These are phyloP conservation scores for Furnarius figulus DNA, from an alignment of 2,113 vertebrate genomes.

Conservation along the genomic window DNA sequence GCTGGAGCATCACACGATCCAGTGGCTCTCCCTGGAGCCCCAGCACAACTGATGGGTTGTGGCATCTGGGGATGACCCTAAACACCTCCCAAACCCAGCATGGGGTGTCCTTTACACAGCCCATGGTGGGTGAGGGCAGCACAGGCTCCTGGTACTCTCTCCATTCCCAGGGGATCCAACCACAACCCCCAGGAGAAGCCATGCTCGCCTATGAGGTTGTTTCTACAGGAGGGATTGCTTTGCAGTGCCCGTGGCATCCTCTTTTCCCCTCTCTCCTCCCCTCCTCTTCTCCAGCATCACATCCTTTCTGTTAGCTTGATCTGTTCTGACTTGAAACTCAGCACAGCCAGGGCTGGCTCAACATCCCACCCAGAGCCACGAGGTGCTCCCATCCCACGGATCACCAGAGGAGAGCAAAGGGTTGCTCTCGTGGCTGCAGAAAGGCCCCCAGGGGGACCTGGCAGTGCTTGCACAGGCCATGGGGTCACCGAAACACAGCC, in stretches of 20 bases:
- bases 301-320: not conserved
- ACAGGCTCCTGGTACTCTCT: not conserved
- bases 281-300: not conserved
- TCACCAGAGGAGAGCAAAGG: not conserved
- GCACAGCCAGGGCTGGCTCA: not conserved
- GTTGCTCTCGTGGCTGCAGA: not conserved
- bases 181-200: not conserved
- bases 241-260: not conserved
- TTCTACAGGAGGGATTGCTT: not conserved
- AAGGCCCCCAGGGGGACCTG: not conserved
- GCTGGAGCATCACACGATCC: not conserved
- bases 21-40: not conserved
- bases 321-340: not conserved
- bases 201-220: not conserved
- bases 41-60: rapidly evolving
- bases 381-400: not conserved
- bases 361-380: rapidly evolving
- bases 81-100: not conserved
- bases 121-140: not conserved
- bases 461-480: not conserved
- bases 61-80: not conserved
- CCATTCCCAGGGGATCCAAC: not conserved
- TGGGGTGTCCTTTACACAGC: not conserved
- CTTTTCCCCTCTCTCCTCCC: not conserved
- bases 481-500: not conserved